Conservation (phyloP, 1,140 invertebrate species). For the Vanessa atalanta region DNA sequence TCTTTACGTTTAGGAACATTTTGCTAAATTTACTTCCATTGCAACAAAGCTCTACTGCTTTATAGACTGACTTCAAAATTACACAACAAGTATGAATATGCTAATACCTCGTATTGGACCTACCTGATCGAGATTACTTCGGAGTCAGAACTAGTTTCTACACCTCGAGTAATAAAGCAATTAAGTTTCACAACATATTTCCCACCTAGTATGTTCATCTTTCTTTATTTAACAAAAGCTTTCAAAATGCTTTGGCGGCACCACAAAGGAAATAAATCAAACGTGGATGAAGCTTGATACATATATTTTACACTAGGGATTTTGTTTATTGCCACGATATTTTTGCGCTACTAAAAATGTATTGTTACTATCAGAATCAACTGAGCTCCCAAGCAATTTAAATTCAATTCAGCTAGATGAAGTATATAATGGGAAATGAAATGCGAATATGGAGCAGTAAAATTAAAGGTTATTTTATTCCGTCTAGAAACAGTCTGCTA, state of each 20-base stretch:
- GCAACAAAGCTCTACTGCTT: slow-evolving; percentile 50
- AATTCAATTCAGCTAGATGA: slow-evolving; percentile 29
- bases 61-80: slow-evolving; percentile 52
- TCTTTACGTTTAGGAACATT: slow-evolving; percentile 57
- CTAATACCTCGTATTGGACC: slow-evolving; percentile 50
- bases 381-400: slow-evolving; percentile 31
- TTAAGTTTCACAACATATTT: slow-evolving; percentile 43
- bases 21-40: slow-evolving; percentile 54
- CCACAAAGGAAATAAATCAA: slow-evolving; percentile 36
- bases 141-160: slow-evolving; percentile 42
- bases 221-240: slow-evolving; percentile 34
- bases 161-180: slow-evolving; percentile 45
- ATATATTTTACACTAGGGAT: slow-evolving; percentile 38
- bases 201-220: slow-evolving; percentile 24
- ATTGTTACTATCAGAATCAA: slow-evolving; percentile 29
- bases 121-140: slow-evolving; percentile 46
- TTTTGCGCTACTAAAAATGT: slow-evolving; percentile 32
- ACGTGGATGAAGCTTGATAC: slow-evolving; percentile 35
- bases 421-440: slow-evolving; percentile 24
- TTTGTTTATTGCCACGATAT: slow-evolving; percentile 35
- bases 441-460: slow-evolving; percentile 7
- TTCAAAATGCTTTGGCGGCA: slow-evolving; percentile 30
- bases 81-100: slow-evolving; percentile 52
- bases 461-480: slow-evolving; percentile 15
- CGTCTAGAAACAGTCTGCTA: slow-evolving; percentile 4